Percentiles rank a stretch among this genome's conserved stretches.
phyloP scores from a whole-genome alignment of 2,888 invertebrate genomes.

The Priapulus caudatus region DNA sequence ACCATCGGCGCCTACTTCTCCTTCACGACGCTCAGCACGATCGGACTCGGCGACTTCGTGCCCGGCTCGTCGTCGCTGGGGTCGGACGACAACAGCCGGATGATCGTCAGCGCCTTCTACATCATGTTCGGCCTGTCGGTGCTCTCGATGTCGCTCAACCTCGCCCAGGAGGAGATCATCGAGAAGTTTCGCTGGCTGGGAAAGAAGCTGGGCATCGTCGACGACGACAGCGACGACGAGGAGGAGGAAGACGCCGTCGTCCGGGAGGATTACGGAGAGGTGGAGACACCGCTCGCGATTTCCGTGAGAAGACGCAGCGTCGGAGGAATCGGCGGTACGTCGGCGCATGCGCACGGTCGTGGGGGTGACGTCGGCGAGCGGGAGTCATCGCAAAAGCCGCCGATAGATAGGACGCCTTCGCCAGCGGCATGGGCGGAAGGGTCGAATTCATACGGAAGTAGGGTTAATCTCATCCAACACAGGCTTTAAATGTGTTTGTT shows the following conservation, averaged over 20 bases:
- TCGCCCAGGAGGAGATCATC: conserved; percentile 19
- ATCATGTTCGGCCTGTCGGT: conserved; percentile 18
- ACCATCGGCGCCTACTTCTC: conserved; percentile 17
- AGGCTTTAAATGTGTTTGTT: no score
- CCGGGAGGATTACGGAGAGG: no score
- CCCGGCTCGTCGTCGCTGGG: conserved; percentile 15
- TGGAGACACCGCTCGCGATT: no score
- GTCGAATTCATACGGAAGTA: no score
- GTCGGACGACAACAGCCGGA: conserved; percentile 12
- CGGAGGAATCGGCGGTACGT: no score
- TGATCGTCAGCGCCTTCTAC: conserved; percentile 12
- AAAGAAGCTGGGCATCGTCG: conserved; percentile 13
- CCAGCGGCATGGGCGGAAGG: no score
- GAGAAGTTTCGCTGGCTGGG: conserved; percentile 16
- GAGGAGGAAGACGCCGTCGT: not conserved
- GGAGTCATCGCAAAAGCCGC: no score
- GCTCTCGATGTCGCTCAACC: conserved; percentile 18
- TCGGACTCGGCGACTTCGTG: conserved; percentile 18
- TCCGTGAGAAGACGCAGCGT: no score
- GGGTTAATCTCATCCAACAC: no score
- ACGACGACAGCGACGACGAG: conserved; percentile 10
- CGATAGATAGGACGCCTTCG: no score
- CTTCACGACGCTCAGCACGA: conserved; percentile 17
- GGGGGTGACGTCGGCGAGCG: no score
- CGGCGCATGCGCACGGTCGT: no score